Percentiles rank a stretch among this genome's conserved stretches.
Conservation (phyloP, 2,797 vertebrate species). For the Dicrostonyx torquatus region DNA sequence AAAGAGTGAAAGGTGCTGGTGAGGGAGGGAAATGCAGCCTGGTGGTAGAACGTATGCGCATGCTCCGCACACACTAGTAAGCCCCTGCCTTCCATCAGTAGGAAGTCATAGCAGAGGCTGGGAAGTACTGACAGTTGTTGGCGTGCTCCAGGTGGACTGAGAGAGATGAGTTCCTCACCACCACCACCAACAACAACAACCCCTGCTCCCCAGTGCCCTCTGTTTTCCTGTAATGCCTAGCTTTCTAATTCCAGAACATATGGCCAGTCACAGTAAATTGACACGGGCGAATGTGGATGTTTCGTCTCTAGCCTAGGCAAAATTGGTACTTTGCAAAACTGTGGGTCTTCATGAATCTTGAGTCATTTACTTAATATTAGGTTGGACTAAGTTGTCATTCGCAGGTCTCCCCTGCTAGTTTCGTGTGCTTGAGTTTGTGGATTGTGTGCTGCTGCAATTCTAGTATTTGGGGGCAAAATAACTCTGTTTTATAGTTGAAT, state of each 20-base stretch:
- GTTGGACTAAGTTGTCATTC: not conserved
- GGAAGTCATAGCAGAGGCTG: not conserved
- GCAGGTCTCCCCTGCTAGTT: not conserved
- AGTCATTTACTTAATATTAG: slow-evolving; percentile 1
- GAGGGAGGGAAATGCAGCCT: not conserved
- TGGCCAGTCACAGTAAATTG: not conserved
- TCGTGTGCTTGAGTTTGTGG: not conserved
- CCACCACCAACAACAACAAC: too few relatives aligned
- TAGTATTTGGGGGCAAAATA: slow-evolving; percentile 20
- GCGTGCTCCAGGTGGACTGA: not conserved
- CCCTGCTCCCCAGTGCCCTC: not conserved
- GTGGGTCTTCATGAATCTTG: not conserved
- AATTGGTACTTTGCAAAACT: slow-evolving; percentile 5
- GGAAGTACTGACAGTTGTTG: not conserved
- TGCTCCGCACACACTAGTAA: not conserved
- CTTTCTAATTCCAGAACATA: not conserved
- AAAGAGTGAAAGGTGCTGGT: not conserved
- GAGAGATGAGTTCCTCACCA: not conserved
- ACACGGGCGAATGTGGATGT: not conserved
- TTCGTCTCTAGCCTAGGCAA: not conserved
- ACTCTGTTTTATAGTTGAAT: slow-evolving; percentile 15
- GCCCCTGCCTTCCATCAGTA: not conserved
- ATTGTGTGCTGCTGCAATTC: not conserved
- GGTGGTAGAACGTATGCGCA: fast-evolving
- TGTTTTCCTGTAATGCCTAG: not conserved